Evolutionary conservation across 2,888 invertebrate species (phyloP).

Genomic region (Synergus gifuensis): DNA sequence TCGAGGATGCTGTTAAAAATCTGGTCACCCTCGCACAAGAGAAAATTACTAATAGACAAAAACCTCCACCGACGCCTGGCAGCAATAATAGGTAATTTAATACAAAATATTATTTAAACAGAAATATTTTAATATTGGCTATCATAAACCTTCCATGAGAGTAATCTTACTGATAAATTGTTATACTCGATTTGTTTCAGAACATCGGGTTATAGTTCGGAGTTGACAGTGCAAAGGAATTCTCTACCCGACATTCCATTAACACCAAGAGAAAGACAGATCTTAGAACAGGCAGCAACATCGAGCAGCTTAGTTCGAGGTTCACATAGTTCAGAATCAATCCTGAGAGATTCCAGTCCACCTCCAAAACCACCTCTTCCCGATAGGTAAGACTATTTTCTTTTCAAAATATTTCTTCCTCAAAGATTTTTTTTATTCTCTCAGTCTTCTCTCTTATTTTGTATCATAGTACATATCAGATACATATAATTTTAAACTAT

Average conservation of each 20-base stretch:
- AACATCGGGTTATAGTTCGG: slow-evolving; percentile 74
- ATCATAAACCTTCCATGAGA: neutral
- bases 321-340: slow-evolving; percentile 90
- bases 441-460: neutral
- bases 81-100: slow-evolving; percentile 70
- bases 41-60: slow-evolving; percentile 85
- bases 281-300: slow-evolving; percentile 81
- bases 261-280: slow-evolving; percentile 87
- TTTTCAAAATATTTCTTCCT: neutral
- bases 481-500: too few species aligned
- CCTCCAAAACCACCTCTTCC: slow-evolving; percentile 94
- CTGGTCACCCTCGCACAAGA: slow-evolving; percentile 89
- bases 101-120: neutral
- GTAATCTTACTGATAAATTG: neutral
- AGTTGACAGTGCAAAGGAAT: slow-evolving; percentile 80
- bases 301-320: slow-evolving; percentile 83
- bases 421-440: slow-evolving; percentile 13
- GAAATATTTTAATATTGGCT: too few species aligned
- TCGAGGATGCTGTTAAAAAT: slow-evolving; percentile 88
- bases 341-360: slow-evolving; percentile 85
- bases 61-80: slow-evolving; percentile 66
- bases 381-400: slow-evolving; percentile 80
- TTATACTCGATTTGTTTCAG: slow-evolving; percentile 58
- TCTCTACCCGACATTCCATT: slow-evolving; percentile 89
- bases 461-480: too few species aligned